Evolutionary conservation across 2,797 vertebrate species (phyloP), one percentile per base, ranked within the genome.

Genomic region (Nannoperca obscura): DNA sequence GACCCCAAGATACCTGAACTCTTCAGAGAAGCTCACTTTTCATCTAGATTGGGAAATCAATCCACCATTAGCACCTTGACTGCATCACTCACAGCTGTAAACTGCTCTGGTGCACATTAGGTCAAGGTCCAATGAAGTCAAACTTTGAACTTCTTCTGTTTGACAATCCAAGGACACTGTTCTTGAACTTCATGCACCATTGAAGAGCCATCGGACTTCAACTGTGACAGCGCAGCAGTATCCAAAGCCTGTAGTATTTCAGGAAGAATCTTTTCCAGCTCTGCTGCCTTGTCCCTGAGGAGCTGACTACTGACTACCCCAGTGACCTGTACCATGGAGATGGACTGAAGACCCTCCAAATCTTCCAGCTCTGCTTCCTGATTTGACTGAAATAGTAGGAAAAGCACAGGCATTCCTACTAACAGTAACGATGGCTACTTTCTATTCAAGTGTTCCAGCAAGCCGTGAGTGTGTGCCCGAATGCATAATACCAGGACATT

Each of bases 261-360:
- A 46, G 64, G 3, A 47, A 27, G 36, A 57, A 50, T 63, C 17
- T 55, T 57, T 49, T 58, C 38, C 3, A 20, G 34, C 27, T 83
- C 34, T 20, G 32, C 27, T 27, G 20, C 34, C 7, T 63, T 64
- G 9, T 6, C 67, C 24, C 9, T 13, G 12, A 32, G 62, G 46
- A 67, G 32, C 34, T 83, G 67, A 61, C 44, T 44, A 61, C 44
- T 44, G 38, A 62, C 32, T 40, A 46, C 52, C 38, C 15, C 11
- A 44, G 40, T 71, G 58, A 44, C 69, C 52, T 63, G 27, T 71
- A 69, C 57, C 64, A 64, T 50, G 19, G 27, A 66, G 71, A 67
- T 36, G 15, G 52, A 68, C 38, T 50, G 7, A 61, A 81, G 67
- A 62, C 32, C 17, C 20, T 71, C 40, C 52, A 64, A 67, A 59